phyloP scores from a whole-genome alignment of 2,113 vertebrate species.

The Prunella himalayana region DNA sequence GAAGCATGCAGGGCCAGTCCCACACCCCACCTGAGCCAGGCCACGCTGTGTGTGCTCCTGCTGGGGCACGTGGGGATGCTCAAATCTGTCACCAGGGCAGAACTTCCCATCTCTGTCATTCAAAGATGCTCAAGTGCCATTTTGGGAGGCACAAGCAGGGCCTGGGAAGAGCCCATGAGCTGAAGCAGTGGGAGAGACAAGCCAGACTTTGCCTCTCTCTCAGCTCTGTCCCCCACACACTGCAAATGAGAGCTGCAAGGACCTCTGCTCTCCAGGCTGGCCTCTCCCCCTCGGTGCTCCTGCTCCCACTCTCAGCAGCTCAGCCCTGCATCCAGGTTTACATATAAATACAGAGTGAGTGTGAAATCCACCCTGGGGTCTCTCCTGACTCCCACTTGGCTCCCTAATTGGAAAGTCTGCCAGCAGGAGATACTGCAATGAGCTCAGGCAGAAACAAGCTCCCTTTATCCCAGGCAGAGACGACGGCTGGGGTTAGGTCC shows the following conservation, averaged over 20 bases:
- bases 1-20: not conserved
- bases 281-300: not conserved
- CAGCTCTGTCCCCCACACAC: not conserved
- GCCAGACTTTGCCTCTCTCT: not conserved
- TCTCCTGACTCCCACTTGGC: constrained; percentile 56
- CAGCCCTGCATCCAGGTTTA: constrained; percentile 55
- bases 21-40: not conserved
- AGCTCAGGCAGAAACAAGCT: constrained; percentile 34
- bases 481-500: not conserved
- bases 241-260: constrained; percentile 4
- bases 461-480: constrained; percentile 14
- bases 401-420: constrained; percentile 57
- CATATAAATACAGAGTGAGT: constrained; percentile 52
- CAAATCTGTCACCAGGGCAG: not conserved
- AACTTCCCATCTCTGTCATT: rapidly evolving
- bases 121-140: not conserved
- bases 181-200: not conserved
- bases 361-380: constrained; percentile 62
- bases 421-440: constrained; percentile 52
- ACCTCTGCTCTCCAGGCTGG: not conserved
- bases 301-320: constrained; percentile 40
- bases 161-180: not conserved
- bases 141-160: not conserved
- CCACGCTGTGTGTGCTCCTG: rapidly evolving
- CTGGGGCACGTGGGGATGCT: rapidly evolving